Evolutionary conservation across 1,140 invertebrate species (phyloP).

Genomic region (Coptotermes formosanus): DNA sequence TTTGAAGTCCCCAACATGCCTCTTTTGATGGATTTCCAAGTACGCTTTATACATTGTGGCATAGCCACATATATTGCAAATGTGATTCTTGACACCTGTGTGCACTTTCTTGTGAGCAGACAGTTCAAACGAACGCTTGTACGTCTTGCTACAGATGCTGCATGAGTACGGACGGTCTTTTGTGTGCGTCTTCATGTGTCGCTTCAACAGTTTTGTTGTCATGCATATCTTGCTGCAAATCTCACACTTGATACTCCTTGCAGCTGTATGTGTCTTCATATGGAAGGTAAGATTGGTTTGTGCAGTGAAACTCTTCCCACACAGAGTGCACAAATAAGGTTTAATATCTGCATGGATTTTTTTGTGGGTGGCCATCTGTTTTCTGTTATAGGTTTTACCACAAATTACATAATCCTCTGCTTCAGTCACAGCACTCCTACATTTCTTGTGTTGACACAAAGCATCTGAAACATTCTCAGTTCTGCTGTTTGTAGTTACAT

Average conservation of each 20-base stretch:
- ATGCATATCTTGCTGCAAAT: slow-evolving; percentile 49
- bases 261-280: slow-evolving; percentile 55
- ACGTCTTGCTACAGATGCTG: slow-evolving; percentile 49
- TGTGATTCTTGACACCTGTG: slow-evolving; percentile 44
- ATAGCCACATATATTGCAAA: slow-evolving; percentile 49
- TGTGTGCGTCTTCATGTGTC: slow-evolving; percentile 52
- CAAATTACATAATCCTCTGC: background rate
- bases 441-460: background rate
- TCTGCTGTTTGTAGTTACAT: background rate
- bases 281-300: slow-evolving; percentile 63
- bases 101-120: slow-evolving; percentile 47
- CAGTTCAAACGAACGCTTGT: slow-evolving; percentile 51
- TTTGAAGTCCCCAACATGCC: slow-evolving; percentile 57
- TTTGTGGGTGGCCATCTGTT: slow-evolving; percentile 41
- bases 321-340: slow-evolving; percentile 48
- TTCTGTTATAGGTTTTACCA: background rate
- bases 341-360: slow-evolving; percentile 50
- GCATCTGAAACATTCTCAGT: background rate
- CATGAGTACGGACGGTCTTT: slow-evolving; percentile 52
- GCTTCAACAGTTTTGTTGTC: slow-evolving; percentile 46
- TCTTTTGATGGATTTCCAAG: slow-evolving; percentile 46
- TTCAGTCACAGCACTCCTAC: background rate
- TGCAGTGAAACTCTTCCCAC: slow-evolving; percentile 59
- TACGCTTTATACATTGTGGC: slow-evolving; percentile 47
- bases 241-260: slow-evolving; percentile 52